Conservation (phyloP, 1,140 invertebrate species). For the Sitophilus oryzae region DNA sequence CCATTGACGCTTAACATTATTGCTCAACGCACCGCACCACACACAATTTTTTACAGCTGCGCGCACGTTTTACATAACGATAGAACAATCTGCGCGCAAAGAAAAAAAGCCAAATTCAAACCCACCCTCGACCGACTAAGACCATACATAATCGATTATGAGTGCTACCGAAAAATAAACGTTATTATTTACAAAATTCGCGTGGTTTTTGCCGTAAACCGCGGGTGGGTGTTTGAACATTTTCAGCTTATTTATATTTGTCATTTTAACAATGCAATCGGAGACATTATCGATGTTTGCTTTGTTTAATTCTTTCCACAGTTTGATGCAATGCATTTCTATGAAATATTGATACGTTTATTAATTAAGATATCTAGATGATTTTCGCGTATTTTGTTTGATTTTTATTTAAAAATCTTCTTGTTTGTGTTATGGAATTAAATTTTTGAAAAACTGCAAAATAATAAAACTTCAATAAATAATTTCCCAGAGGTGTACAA, state of each 20-base stretch:
- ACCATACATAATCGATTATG: neutral
- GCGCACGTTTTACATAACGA: neutral
- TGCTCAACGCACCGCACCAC: neutral
- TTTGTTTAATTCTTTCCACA: neutral
- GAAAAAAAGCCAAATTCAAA: neutral
- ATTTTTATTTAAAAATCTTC: too few relatives aligned
- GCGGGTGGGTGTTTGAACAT: neutral
- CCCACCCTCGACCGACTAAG: neutral
- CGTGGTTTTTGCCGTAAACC: neutral
- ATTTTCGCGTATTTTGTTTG: too few relatives aligned
- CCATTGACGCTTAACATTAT: too few relatives aligned
- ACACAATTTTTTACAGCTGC: neutral
- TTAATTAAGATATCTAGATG: too few relatives aligned
- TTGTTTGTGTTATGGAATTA: too few relatives aligned
- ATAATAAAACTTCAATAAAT: too few relatives aligned
- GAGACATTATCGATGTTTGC: neutral
- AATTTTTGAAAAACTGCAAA: too few relatives aligned
- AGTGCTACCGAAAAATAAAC: neutral
- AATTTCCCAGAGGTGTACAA: too few relatives aligned
- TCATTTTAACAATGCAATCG: neutral
- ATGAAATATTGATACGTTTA: too few relatives aligned
- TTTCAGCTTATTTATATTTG: neutral
- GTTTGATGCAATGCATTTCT: neutral
- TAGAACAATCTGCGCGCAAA: too few relatives aligned
- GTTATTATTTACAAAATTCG: neutral